Evolutionary conservation across 2,888 invertebrate genomes (phyloP).

Genomic region (Monoplex corrugatus): DNA sequence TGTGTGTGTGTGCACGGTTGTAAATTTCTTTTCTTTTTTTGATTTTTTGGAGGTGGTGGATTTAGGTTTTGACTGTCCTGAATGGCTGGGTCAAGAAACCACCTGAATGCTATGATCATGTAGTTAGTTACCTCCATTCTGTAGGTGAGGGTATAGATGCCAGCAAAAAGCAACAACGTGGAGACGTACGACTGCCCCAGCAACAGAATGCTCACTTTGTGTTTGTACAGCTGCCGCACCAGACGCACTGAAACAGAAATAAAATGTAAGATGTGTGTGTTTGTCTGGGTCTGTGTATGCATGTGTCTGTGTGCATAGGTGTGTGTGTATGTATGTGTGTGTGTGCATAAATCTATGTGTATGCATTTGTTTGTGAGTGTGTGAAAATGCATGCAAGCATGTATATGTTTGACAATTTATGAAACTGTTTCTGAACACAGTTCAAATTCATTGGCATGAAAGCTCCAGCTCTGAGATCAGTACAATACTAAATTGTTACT

Average conservation of each 20-base stretch:
- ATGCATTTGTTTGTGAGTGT: not conserved
- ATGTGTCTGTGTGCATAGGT: not conserved
- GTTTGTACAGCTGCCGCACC: slow-evolving; percentile 64
- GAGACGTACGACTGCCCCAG: slow-evolving; percentile 71
- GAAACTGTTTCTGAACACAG: too few species aligned
- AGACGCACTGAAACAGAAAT: slow-evolving; percentile 68
- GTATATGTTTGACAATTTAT: too few species aligned
- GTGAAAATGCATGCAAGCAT: too few species aligned
- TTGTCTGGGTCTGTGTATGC: not conserved
- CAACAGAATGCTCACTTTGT: slow-evolving; percentile 64
- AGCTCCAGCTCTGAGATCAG: too few species aligned
- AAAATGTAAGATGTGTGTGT: not conserved
- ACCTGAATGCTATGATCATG: not conserved
- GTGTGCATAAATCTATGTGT: not conserved
- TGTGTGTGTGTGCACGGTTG: not conserved
- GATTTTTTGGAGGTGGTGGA: too few species aligned
- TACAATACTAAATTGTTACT: too few species aligned
- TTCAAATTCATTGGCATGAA: too few species aligned
- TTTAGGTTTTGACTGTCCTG: too few species aligned
- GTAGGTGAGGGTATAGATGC: slow-evolving; percentile 71
- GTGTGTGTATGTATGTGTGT: slow-evolving; percentile 2
- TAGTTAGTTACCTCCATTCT: slow-evolving; percentile 64
- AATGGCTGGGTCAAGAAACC: not conserved
- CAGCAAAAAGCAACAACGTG: slow-evolving; percentile 71
- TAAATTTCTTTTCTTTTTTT: not conserved